Conservation (phyloP, 2,113 vertebrate species). For the Fukomys damarensis region DNA sequence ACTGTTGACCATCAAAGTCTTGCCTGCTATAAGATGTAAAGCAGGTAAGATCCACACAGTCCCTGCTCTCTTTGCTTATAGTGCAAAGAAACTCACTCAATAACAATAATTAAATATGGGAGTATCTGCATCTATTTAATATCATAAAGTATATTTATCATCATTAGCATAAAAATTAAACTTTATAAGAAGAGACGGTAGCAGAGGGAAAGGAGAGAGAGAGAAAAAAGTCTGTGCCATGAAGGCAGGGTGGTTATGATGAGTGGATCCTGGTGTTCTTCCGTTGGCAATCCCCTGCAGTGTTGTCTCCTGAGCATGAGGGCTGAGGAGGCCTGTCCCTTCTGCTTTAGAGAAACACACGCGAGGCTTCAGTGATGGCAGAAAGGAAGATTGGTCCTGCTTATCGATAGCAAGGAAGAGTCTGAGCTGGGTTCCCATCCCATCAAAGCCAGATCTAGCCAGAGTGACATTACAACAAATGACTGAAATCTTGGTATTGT, state of each 20-base stretch:
- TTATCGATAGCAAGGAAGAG: not conserved
- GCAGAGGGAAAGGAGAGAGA: not conserved
- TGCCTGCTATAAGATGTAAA: not conserved
- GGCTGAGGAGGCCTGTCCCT: not conserved
- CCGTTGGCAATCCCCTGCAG: not conserved
- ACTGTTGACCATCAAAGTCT: not conserved
- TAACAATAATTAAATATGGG: not conserved
- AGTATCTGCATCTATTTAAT: not conserved
- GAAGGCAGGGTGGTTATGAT: too few relatives aligned
- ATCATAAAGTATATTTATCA: not conserved
- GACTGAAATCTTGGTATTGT: not conserved
- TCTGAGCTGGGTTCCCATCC: not conserved
- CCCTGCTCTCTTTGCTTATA: not conserved
- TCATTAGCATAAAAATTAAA: not conserved
- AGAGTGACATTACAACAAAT: not conserved
- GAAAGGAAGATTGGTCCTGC: not conserved
- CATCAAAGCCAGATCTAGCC: not conserved
- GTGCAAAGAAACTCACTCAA: not conserved
- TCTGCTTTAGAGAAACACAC: not conserved
- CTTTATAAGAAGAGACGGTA: not conserved
- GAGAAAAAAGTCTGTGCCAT: not conserved
- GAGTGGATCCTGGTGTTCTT: rapidly evolving
- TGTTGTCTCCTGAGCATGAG: not conserved
- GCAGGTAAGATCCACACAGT: not conserved
- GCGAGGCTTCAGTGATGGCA: not conserved